A percentile compares a stretch with the other conserved stretches of the same genome.
These are phyloP conservation scores for Lasioglossum malachurum DNA, from an alignment of 2,888 invertebrate genomes.

Conservation along the genomic window DNA sequence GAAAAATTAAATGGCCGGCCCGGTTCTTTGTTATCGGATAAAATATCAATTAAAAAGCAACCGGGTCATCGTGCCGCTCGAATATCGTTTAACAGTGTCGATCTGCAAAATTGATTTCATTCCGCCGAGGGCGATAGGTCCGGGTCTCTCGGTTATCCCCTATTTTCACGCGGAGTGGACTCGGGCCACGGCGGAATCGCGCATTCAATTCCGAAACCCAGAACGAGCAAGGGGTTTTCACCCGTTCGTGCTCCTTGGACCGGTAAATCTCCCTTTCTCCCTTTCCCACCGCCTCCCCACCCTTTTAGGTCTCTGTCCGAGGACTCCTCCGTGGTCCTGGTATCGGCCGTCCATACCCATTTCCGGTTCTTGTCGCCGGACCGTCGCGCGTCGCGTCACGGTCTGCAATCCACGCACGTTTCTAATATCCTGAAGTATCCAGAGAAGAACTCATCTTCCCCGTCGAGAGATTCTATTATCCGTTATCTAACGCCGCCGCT, in stretches of 20 bases:
- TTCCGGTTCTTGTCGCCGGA: constrained; percentile 67
- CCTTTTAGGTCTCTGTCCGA: neutral
- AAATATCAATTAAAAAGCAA: constrained; percentile 17
- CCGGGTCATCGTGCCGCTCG: neutral
- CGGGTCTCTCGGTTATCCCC: constrained; percentile 9
- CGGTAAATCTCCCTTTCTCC: constrained; percentile 52
- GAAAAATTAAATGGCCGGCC: neutral
- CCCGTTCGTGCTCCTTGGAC: constrained; percentile 36
- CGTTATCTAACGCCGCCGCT: constrained; percentile 44
- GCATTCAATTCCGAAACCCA: constrained; percentile 43
- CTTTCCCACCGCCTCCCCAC: neutral
- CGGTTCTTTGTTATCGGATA: neutral
- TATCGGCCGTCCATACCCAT: constrained; percentile 60
- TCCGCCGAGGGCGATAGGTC: neutral
- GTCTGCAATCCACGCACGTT: constrained; percentile 79
- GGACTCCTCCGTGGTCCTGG: neutral
- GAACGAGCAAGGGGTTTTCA: constrained; percentile 15
- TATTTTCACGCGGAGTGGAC: neutral
- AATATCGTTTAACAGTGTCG: neutral
- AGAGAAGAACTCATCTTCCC: constrained; percentile 35
- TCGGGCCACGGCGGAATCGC: constrained; percentile 10
- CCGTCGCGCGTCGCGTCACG: constrained; percentile 11
- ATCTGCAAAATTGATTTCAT: constrained; percentile 32
- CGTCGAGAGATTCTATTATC: constrained; percentile 49
- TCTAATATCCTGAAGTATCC: constrained; percentile 77